phyloP scores from a whole-genome alignment of 2,113 vertebrate genomes.

The Bubo bubo region DNA sequence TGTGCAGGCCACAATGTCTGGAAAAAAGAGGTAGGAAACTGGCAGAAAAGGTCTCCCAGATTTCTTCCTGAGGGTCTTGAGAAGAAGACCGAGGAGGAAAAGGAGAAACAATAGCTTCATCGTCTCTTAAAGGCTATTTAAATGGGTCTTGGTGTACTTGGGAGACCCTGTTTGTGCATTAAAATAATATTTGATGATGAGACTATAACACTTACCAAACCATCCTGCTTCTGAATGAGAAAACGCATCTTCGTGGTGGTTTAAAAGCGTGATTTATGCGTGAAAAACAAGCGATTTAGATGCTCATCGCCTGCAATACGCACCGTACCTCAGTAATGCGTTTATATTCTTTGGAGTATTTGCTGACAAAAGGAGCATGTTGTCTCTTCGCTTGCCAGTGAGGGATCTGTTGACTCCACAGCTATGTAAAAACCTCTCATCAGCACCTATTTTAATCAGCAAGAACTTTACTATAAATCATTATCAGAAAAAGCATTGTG shows the following conservation, averaged over 20 bases:
- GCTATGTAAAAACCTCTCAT: constrained; percentile 54
- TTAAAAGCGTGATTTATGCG: constrained; percentile 49
- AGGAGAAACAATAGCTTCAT: background rate
- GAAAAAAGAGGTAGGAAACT: background rate
- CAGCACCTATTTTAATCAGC: constrained; percentile 63
- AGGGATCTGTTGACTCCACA: constrained; percentile 55
- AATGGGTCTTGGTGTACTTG: constrained; percentile 3
- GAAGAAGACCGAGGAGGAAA: background rate
- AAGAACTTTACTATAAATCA: constrained; percentile 63
- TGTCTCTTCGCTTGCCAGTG: constrained; percentile 40
- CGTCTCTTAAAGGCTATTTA: background rate
- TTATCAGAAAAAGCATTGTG: constrained; percentile 32
- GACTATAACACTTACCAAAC: background rate
- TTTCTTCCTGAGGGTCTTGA: constrained; percentile 39
- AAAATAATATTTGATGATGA: constrained; percentile 25
- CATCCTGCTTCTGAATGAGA: constrained; percentile 8
- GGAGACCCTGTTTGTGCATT: background rate
- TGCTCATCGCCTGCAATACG: constrained; percentile 30
- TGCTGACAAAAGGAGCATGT: constrained; percentile 73
- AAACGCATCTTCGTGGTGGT: background rate
- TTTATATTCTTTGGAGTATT: constrained; percentile 72
- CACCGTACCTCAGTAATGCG: constrained; percentile 43
- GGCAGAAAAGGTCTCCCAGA: constrained; percentile 32
- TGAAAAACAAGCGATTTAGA: constrained; percentile 46
- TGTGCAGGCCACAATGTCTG: constrained; percentile 19